A percentile compares a stretch with the other conserved stretches of the same genome.
These are phyloP conservation scores for Cyphotilapia sp. DNA, from an alignment of 2,113 vertebrate species.

Conservation along the genomic window DNA sequence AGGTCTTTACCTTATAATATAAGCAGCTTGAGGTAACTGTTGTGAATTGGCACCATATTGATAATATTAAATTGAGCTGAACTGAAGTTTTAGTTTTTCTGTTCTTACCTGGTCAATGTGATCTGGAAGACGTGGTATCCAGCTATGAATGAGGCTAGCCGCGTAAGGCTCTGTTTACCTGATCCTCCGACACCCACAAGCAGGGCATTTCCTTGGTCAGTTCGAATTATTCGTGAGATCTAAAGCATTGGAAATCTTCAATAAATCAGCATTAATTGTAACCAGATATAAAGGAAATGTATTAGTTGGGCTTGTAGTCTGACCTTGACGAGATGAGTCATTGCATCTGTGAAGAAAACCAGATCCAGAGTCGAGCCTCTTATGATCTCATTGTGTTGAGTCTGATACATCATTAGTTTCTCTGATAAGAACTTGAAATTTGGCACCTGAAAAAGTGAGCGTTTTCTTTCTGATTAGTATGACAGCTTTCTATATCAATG, in stretches of 20 bases:
- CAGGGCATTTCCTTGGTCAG: conserved; percentile 78
- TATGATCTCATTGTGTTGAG: conserved; percentile 73
- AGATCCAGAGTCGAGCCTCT: conserved; percentile 78
- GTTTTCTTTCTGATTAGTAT: neutral
- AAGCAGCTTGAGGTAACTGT: neutral
- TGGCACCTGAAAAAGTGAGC: conserved; percentile 56
- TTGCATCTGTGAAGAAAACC: conserved; percentile 86
- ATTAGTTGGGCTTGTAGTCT: neutral
- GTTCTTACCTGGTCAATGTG: conserved; percentile 76
- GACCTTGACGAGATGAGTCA: conserved; percentile 88
- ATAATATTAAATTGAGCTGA: neutral
- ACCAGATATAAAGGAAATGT: neutral
- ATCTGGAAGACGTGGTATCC: conserved; percentile 83
- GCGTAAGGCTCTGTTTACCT: conserved; percentile 84
- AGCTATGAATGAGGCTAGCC: conserved; percentile 82
- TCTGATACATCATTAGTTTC: conserved; percentile 74
- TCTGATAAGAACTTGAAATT: conserved; percentile 72
- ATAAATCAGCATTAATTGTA: neutral
- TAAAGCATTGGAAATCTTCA: conserved; percentile 22
- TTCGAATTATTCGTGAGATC: conserved; percentile 84
- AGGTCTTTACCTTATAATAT: neutral
- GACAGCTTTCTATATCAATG: neutral
- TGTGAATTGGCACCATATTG: neutral
- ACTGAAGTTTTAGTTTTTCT: neutral
- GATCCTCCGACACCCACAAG: conserved; percentile 87